Evolutionary conservation across 2,113 vertebrate genomes (phyloP).

Genomic region (Pseudorasbora parva): DNA sequence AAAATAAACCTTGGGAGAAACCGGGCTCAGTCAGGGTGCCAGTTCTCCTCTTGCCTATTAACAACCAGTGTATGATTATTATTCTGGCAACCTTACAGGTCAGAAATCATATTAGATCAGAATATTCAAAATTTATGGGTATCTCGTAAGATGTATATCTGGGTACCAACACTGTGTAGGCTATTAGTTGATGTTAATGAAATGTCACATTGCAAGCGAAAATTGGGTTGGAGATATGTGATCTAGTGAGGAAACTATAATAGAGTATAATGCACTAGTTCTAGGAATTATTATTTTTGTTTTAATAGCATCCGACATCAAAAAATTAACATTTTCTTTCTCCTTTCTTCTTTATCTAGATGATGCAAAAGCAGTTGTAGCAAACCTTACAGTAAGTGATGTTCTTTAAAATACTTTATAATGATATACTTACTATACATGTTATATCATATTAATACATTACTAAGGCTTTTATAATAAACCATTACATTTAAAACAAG

Average conservation of each 20-base stretch:
- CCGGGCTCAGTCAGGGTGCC: too few species aligned
- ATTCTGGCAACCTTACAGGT: too few species aligned
- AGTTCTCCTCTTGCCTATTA: too few species aligned
- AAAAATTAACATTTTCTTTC: neutral
- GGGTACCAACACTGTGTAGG: too few species aligned
- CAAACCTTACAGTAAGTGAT: slow-evolving; percentile 33
- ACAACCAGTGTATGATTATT: too few species aligned
- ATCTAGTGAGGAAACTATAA: neutral
- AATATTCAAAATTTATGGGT: too few species aligned
- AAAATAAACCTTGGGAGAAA: too few species aligned
- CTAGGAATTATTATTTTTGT: neutral
- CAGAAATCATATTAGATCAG: too few species aligned
- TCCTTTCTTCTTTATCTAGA: slow-evolving; percentile 5
- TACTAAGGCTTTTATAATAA: slow-evolving; percentile 4
- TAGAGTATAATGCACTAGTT: neutral
- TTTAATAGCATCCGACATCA: neutral
- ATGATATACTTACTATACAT: neutral
- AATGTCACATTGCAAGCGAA: neutral
- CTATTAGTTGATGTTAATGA: neutral
- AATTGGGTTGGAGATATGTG: neutral
- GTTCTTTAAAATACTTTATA: neutral
- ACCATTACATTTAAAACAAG: neutral
- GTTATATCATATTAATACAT: neutral
- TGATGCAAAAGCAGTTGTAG: slow-evolving; percentile 21
- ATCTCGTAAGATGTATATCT: too few species aligned